phyloP scores from a whole-genome alignment of 1,140 invertebrate genomes.

The Dreissena rostriformis region DNA sequence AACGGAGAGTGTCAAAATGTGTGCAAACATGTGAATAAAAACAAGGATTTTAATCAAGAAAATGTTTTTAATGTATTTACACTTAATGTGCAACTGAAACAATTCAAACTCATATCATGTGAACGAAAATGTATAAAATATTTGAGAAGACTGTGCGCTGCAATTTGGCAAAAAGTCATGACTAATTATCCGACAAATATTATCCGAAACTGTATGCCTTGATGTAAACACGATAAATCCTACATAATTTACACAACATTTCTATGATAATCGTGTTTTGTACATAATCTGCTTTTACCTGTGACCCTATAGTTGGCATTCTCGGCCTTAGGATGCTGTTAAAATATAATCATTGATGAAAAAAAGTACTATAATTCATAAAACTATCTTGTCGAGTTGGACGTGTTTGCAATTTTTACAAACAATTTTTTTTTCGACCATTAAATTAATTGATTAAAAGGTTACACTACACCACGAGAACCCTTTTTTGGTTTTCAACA shows the following conservation, averaged over 20 bases:
- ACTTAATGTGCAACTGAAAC: no score
- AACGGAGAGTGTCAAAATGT: no score
- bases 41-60: no score
- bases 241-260: background rate
- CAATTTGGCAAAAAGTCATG: background rate
- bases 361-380: no score
- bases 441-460: background rate
- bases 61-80: no score
- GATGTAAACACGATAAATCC: background rate
- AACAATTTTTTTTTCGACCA: no score
- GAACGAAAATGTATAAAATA: background rate
- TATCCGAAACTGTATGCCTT: background rate
- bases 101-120: no score
- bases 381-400: background rate
- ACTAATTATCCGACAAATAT: background rate
- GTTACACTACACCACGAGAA: background rate
- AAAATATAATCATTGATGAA: constrained; percentile 6
- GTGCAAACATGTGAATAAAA: no score
- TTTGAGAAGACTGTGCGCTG: background rate
- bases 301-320: constrained; percentile 41
- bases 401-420: no score
- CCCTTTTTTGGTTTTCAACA: background rate
- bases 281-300: background rate
- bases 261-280: background rate
- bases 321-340: background rate